A percentile compares a stretch with the other conserved stretches of the same genome.
Evolutionary conservation across 2,888 invertebrate species (phyloP).

Genomic region (Dicycla oo): DNA sequence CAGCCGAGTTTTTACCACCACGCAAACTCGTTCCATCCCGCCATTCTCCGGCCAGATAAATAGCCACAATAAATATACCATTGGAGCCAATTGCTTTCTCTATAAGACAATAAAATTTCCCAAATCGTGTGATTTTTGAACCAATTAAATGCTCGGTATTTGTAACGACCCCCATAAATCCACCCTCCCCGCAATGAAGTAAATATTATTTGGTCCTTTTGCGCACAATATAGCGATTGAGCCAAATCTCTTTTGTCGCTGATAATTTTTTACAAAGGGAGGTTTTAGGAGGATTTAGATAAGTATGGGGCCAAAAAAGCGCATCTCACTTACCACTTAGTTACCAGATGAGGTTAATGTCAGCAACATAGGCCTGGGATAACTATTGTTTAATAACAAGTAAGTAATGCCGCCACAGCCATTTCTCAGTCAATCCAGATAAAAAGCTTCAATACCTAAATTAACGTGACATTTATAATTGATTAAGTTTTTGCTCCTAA

Average conservation of each 20-base stretch:
- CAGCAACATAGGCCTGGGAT: not conserved
- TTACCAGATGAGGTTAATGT: not conserved
- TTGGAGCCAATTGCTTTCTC: slow-evolving; percentile 78
- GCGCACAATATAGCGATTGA: slow-evolving; percentile 44
- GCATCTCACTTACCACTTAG: no score
- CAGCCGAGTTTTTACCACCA: slow-evolving; percentile 85
- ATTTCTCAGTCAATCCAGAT: slow-evolving; percentile 15
- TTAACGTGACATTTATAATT: slow-evolving; percentile 59
- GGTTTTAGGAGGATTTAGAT: not conserved
- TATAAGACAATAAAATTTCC: slow-evolving; percentile 67
- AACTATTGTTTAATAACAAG: slow-evolving; percentile 28
- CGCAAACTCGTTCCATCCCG: slow-evolving; percentile 82
- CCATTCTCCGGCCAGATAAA: slow-evolving; percentile 79
- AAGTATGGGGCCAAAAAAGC: no score
- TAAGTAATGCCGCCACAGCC: not conserved
- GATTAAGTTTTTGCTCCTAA: slow-evolving; percentile 50
- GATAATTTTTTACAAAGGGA: slow-evolving; percentile 26
- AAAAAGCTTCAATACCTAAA: slow-evolving; percentile 52
- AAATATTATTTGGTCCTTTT: slow-evolving; percentile 51
- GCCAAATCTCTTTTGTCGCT: slow-evolving; percentile 33
- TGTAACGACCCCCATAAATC: slow-evolving; percentile 56
- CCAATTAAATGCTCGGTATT: slow-evolving; percentile 68
- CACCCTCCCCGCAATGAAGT: slow-evolving; percentile 35
- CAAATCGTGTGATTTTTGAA: slow-evolving; percentile 62
- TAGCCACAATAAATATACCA: slow-evolving; percentile 83